A percentile compares a stretch with the other conserved stretches of the same genome.
These are phyloP conservation scores for Coreoperca whiteheadi DNA, from an alignment of 2,113 vertebrate genomes.

Conservation along the genomic window DNA sequence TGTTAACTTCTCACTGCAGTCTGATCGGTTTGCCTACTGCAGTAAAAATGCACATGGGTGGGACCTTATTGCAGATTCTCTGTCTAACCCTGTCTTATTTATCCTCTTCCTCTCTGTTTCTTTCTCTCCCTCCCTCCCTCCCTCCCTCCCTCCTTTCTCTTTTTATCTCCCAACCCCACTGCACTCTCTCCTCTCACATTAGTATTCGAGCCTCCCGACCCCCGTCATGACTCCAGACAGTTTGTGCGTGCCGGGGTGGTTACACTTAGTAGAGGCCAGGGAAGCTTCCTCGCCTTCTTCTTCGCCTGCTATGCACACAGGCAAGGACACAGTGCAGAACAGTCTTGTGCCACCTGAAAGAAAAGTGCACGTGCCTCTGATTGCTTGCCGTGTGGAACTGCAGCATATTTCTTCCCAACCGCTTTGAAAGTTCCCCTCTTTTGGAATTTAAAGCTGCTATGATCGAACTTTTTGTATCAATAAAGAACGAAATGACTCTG, in stretches of 20 bases:
- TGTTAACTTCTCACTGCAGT: conserved; percentile 58
- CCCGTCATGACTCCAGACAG: conserved; percentile 38
- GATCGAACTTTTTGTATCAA: background rate
- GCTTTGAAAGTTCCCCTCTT: background rate
- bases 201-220: conserved; percentile 10
- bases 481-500: background rate
- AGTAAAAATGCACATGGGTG: conserved; percentile 50
- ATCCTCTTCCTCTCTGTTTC: background rate
- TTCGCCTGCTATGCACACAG: background rate
- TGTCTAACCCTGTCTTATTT: background rate
- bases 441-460: background rate
- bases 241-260: conserved; percentile 10
- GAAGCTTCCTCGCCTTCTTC: conserved; percentile 19
- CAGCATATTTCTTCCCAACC: background rate
- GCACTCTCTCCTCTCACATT: background rate
- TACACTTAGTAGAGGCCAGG: conserved; percentile 1
- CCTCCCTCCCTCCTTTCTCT: background rate
- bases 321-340: conserved; percentile 36
- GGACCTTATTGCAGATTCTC: conserved; percentile 43
- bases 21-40: conserved; percentile 60
- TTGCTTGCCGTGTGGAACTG: background rate
- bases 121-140: background rate
- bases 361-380: background rate
- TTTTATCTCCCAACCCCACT: conserved; percentile 3
- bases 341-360: background rate